Base-by-base conservation (phyloP, 1,140 invertebrate genomes). In the Sitodiplosis mosellana region DNA sequence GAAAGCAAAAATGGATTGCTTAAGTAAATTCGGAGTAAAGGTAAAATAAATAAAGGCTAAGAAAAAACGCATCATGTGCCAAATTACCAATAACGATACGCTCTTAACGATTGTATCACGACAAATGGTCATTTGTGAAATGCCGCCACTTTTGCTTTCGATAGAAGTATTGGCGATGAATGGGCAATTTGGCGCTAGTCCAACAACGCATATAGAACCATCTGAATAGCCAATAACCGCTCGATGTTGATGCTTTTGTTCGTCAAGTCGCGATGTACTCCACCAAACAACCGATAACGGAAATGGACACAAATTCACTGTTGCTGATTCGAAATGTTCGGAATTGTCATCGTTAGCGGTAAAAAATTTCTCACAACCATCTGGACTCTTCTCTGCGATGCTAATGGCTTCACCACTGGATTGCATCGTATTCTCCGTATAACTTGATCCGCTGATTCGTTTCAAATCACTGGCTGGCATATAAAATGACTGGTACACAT, bases 211-310 rank as follows among this genome's bases (percentile, higher is more conserved):
- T 52, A 85, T 72, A 50, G 78, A 76, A 18, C 83, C 82, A 54
- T 73, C 69, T 54, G 81, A 78, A 47, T 77, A 81, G 21, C 80
- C 81, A 51, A 84, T 69, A 37, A 86, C 71, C 27, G 75, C 81
- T 11, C 37, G 17, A 53, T 79, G 70, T 48, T 78, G 73, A 54
- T 70, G 68, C 27, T 27, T 27, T 47, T 71, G 70, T 51, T 72
- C 67, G 5, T 66, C 40, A 2, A 56, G 61, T 43, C 69, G 66
- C 21, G 74, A 59, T 20, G 78, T 79, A 58, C 79, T 74, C 82
- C 82, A 85, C 81, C 81, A 85, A 2, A 72, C 68, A 37, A 79
- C 55, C 38, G 66, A 71, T 51, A 70, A 64, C 5, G 74, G 72
- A 55, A 70, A 73, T 3, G 68, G 67, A 48, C 72, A 69, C 40